Evolutionary conservation across 1,140 invertebrate species (phyloP).

Genomic region (Venustaconcha ellipsiformis): DNA sequence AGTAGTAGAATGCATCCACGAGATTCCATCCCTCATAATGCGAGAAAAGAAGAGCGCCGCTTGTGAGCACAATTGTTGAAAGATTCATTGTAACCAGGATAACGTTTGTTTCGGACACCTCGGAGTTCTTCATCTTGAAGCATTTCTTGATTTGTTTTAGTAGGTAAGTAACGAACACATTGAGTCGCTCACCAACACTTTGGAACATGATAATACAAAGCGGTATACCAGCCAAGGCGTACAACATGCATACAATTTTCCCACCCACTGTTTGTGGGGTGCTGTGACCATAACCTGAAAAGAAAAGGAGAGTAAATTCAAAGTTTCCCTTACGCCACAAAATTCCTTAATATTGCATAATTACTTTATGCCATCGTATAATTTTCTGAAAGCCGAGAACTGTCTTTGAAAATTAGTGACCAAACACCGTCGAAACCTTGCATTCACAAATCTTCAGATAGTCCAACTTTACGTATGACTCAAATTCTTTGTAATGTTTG

Average conservation of each 20-base stretch:
- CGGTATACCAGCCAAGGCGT: constrained; percentile 68
- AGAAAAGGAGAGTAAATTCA: background rate
- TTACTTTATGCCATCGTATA: background rate
- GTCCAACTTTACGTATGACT: too few species aligned
- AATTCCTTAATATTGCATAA: background rate
- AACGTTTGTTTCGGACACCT: constrained; percentile 95
- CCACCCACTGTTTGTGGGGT: constrained; percentile 70
- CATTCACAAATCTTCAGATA: too few species aligned
- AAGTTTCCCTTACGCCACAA: background rate
- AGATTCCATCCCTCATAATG: constrained; percentile 97
- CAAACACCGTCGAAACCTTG: too few species aligned
- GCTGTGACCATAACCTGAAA: constrained; percentile 71
- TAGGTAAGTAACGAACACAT: constrained; percentile 67
- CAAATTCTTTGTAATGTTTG: too few species aligned
- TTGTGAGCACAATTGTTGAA: constrained; percentile 95
- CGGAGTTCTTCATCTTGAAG: constrained; percentile 58
- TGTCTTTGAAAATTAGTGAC: too few species aligned
- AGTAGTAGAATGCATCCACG: constrained; percentile 99
- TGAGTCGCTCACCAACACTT: constrained; percentile 69
- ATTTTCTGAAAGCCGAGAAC: too few species aligned
- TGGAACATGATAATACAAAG: constrained; percentile 70
- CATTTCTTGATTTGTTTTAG: constrained; percentile 64
- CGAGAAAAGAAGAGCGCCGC: constrained; percentile 95
- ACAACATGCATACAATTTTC: constrained; percentile 70
- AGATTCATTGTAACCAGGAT: constrained; percentile 95